Evolutionary conservation across 2,888 invertebrate genomes (phyloP).

Genomic region (Lydus trimaculatus): DNA sequence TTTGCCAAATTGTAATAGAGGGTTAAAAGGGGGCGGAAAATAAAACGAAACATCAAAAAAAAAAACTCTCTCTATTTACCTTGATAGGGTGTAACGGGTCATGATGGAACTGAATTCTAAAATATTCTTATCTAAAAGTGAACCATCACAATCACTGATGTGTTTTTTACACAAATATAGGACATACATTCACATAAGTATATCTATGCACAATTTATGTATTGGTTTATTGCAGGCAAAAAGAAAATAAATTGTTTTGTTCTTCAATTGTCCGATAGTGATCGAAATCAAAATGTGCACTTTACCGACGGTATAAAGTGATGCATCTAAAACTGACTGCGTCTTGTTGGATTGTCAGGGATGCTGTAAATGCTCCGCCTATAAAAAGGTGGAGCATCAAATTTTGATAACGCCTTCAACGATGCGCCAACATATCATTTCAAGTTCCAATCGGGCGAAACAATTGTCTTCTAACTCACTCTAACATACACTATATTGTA

Average conservation of each 20-base stretch:
- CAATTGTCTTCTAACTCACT: slow-evolving; percentile 20
- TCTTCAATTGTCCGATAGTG: slow-evolving; percentile 10
- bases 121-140: no score
- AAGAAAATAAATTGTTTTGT: background rate
- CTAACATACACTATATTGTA: background rate
- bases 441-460: slow-evolving; percentile 48
- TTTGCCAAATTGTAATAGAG: background rate
- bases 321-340: slow-evolving; percentile 51
- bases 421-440: slow-evolving; percentile 32
- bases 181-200: background rate
- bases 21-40: background rate
- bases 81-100: no score
- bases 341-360: slow-evolving; percentile 49
- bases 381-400: slow-evolving; percentile 38
- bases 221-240: background rate
- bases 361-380: slow-evolving; percentile 56
- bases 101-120: background rate
- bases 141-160: background rate
- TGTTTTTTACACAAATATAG: no score
- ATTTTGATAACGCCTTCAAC: slow-evolving; percentile 44
- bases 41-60: no score
- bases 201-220: background rate
- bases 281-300: slow-evolving; percentile 23
- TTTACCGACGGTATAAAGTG: slow-evolving; percentile 53
- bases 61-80: no score